These are phyloP conservation scores for Ametastegia equiseti DNA, from an alignment of 2,888 invertebrate species.

Conservation along the genomic window DNA sequence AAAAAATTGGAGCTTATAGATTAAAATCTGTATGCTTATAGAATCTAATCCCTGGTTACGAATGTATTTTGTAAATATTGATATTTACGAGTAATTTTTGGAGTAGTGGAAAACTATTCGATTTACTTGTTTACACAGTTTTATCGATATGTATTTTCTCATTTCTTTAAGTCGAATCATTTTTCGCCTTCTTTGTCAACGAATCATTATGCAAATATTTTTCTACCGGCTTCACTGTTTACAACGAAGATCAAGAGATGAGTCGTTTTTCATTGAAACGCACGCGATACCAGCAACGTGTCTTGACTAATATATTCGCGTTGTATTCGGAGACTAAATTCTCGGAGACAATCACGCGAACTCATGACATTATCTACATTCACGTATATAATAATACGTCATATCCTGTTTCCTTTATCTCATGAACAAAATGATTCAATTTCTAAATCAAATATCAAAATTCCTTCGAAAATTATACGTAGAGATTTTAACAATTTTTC, in stretches of 20 bases:
- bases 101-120: not conserved
- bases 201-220: not conserved
- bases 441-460: not conserved
- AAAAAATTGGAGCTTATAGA: not conserved
- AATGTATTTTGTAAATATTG: not conserved
- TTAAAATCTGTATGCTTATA: not conserved
- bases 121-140: not conserved
- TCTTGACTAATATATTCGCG: not conserved
- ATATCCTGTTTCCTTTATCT: not conserved
- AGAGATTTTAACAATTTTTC: not conserved
- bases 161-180: not conserved
- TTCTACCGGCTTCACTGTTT: not conserved
- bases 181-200: not conserved
- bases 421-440: not conserved
- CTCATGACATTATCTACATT: constrained; percentile 20
- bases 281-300: not conserved
- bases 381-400: not conserved
- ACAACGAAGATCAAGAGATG: not conserved
- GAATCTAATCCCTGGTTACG: not conserved
- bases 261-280: not conserved
- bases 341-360: not conserved
- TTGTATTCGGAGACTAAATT: not conserved
- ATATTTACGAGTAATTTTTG: not conserved
- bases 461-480: not conserved
- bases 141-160: too few species aligned